These are phyloP conservation scores for Dendrolimus pini DNA, from an alignment of 2,888 invertebrate genomes.

Conservation along the genomic window DNA sequence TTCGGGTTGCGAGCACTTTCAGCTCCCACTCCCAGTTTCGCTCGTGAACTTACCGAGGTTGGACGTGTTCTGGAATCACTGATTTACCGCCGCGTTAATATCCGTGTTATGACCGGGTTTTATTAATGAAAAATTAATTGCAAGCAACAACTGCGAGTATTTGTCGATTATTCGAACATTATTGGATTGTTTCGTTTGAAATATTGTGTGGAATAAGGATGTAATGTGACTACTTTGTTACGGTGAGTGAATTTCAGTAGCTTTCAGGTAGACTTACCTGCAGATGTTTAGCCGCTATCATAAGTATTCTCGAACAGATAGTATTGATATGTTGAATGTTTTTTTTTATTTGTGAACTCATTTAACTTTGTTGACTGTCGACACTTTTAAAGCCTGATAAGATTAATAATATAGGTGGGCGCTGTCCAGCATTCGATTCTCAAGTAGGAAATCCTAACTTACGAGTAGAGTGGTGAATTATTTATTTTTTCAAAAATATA, in stretches of 20 bases:
- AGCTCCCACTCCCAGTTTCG: conserved; percentile 67
- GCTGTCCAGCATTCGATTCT: too few relatives aligned
- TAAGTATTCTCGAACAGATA: not conserved
- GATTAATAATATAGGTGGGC: too few relatives aligned
- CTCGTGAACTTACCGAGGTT: conserved; percentile 42
- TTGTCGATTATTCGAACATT: conserved; percentile 27
- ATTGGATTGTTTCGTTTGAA: conserved; percentile 28
- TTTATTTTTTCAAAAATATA: too few relatives aligned
- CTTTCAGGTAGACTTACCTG: conserved; percentile 6
- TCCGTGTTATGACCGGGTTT: conserved; percentile 53
- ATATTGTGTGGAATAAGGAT: conserved; percentile 25
- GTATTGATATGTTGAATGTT: not conserved
- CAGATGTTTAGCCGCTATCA: not conserved
- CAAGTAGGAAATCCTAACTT: too few relatives aligned
- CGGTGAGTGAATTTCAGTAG: conserved; percentile 9
- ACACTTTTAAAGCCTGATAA: too few relatives aligned
- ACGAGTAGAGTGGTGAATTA: too few relatives aligned
- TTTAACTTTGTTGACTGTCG: too few relatives aligned
- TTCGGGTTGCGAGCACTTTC: conserved; percentile 42
- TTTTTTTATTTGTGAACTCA: too few relatives aligned
- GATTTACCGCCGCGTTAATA: conserved; percentile 25
- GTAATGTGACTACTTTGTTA: conserved; percentile 1
- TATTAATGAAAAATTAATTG: conserved; percentile 60
- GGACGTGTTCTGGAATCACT: conserved; percentile 30
- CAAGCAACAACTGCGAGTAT: conserved; percentile 23